Evolutionary conservation across 2,113 vertebrate genomes (phyloP).

Genomic region (Crotophaga sulcirostris): DNA sequence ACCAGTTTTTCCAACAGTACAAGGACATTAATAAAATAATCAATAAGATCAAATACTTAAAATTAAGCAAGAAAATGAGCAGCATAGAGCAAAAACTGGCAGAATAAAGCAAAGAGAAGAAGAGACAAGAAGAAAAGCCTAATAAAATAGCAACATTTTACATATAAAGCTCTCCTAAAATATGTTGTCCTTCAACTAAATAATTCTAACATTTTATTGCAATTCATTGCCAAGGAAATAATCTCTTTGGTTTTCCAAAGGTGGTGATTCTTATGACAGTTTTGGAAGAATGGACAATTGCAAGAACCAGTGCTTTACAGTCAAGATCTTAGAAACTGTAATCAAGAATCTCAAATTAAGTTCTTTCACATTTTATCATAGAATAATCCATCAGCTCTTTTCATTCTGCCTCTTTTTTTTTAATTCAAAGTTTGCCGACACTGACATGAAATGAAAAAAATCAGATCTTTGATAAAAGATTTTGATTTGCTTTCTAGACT

Average conservation of each 20-base stretch:
- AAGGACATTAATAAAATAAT: background rate
- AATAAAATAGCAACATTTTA: background rate
- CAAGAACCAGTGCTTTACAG: background rate
- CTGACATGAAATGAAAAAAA: background rate
- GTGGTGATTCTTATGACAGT: background rate
- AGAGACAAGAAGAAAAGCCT: background rate
- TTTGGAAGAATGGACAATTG: background rate
- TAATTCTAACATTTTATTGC: background rate
- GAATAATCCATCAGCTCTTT: background rate
- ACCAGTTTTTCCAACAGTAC: background rate
- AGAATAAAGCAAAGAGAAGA: background rate
- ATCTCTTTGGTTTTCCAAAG: background rate
- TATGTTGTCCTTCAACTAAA: background rate
- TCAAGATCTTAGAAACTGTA: background rate
- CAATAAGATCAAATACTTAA: background rate
- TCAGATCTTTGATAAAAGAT: background rate
- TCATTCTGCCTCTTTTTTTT: background rate
- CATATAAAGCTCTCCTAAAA: background rate
- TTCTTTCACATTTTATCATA: background rate
- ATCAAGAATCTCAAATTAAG: background rate
- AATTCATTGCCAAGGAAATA: background rate
- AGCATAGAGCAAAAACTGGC: background rate
- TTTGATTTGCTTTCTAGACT: background rate
- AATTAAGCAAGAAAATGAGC: background rate
- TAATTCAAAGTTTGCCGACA: background rate